Base-by-base conservation (phyloP, 2,113 vertebrate genomes). In the Oxyura jamaicensis region DNA sequence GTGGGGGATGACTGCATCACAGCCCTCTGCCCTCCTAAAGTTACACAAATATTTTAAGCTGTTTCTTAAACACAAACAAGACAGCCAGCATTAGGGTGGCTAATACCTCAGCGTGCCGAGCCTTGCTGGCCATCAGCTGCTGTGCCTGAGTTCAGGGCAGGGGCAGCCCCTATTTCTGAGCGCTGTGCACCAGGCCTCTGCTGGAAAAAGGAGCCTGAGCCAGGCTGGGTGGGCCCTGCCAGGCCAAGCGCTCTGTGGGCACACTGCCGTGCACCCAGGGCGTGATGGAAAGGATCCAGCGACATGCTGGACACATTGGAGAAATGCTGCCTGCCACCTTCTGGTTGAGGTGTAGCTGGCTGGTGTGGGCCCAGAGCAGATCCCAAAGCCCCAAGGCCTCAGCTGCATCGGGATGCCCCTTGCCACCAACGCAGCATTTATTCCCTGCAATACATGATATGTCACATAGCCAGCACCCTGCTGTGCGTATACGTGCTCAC, bases 141-240 rank as follows among this genome's bases (percentile, higher is more conserved):
- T 77, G 60, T 18, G 33, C 39, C 46, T 1, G 1, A 35, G 31
- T 14, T 8, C 71, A 81, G 41, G 22, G 29, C 68, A 83, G 29
- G 17, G 13, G 65, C 3, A 44, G 35, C 26, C 50, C 8, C 33
- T 39, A 2, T 23, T 83, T 31, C 39, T 48, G 12, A 84, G 35
- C 11, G 26, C 50, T 53, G 15, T 1, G 2, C n/a, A 28, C 17
- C 1, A 1, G 13, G 18, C 62, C 42, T 50, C 0, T 0, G 1
- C 22, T 42, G 36, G 33, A 13, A 87, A 50, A 48, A 48, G 46
- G 50, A 50, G 50, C 50, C 50, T 12, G 50, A 50, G 50, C 23
- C 50, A 55, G 53, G 28, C 53, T 44, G 33, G 35, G 36, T 35
- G 44, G 86, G 13, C 25, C 31, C 42, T 58, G 75, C 2, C 66